Conservation (phyloP, 2,113 vertebrate genomes). For the Raja brachyura region DNA sequence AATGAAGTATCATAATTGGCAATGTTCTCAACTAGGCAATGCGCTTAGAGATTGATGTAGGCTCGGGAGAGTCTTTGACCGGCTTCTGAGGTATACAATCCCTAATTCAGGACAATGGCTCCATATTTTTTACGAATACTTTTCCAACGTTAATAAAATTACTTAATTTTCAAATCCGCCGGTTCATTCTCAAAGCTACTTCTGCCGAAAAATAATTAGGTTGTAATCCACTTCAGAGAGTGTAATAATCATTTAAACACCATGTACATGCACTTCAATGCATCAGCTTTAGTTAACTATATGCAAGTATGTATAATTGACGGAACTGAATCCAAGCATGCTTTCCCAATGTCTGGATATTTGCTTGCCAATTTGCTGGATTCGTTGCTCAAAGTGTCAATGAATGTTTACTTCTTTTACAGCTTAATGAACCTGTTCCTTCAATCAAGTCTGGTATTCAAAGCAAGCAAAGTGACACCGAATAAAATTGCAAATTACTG, state of each 20-base stretch:
- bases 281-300: not conserved
- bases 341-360: not conserved
- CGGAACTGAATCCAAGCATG: not conserved
- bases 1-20: not conserved
- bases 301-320: not conserved
- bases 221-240: not conserved
- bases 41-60: not conserved
- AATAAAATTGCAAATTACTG: not conserved
- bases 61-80: not conserved
- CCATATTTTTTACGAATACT: not conserved
- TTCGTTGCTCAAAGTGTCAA: not conserved
- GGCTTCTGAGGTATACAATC: not conserved
- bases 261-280: not conserved
- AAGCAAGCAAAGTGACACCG: not conserved
- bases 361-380: not conserved
- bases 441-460: not conserved
- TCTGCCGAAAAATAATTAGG: slow-evolving; percentile 15
- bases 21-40: not conserved
- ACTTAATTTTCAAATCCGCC: not conserved
- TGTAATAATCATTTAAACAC: slow-evolving; percentile 21
- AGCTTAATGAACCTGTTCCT: not conserved
- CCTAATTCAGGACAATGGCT: not conserved
- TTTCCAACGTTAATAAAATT: not conserved
- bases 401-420: not conserved
- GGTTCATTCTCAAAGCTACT: not conserved